These are phyloP conservation scores for Bolborhynchus lineola DNA, from an alignment of 2,113 vertebrate species.

Conservation along the genomic window DNA sequence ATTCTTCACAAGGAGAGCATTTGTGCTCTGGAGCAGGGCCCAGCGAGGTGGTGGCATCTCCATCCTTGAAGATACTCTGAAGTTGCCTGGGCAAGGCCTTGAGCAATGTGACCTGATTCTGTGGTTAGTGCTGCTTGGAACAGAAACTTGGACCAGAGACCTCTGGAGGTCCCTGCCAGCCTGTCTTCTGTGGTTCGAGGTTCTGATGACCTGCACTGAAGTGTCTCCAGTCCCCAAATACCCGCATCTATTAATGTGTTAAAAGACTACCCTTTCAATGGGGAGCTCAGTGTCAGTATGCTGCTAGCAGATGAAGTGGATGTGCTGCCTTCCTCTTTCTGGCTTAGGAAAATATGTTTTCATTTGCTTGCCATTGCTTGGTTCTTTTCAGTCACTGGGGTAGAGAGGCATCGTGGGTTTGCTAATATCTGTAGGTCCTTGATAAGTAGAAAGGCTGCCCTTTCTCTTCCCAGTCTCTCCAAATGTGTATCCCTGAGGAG, in stretches of 20 bases:
- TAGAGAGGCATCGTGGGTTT: background rate
- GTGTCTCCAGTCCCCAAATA: background rate
- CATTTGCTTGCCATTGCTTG: background rate
- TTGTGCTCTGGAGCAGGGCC: background rate
- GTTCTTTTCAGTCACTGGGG: background rate
- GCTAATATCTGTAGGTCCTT: background rate
- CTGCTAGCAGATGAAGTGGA: background rate
- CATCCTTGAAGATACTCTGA: background rate
- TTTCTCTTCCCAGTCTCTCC: background rate
- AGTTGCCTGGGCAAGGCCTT: background rate
- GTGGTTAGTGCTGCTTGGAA: background rate
- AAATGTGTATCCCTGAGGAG: background rate
- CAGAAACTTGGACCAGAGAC: background rate
- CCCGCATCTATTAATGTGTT: background rate
- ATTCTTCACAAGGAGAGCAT: background rate
- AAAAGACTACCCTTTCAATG: background rate
- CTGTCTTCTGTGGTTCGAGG: no score
- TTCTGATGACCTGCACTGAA: background rate
- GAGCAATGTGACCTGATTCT: background rate
- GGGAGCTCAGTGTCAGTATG: background rate
- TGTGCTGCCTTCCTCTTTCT: background rate
- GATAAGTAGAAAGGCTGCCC: background rate
- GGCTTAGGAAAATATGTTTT: background rate
- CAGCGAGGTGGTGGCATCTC: background rate
- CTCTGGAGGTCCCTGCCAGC: background rate